Evolutionary conservation across 2,797 vertebrate genomes (phyloP).

Genomic region (Spinus olivaceus): DNA sequence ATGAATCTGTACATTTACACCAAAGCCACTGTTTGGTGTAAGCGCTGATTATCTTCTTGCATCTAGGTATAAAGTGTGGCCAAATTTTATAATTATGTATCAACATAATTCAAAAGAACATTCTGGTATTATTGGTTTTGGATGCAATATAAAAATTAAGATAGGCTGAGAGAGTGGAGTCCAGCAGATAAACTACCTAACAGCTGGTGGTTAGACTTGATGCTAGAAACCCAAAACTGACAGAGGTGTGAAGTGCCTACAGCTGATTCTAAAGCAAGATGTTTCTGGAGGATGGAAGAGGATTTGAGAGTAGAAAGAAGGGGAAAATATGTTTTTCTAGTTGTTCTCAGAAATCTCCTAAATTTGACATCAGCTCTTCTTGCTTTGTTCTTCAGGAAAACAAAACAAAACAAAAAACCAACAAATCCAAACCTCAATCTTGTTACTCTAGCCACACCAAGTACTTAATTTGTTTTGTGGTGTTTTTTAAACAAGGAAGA

Average conservation of each 20-base stretch:
- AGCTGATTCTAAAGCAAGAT: neutral
- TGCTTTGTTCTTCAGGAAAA: conserved; percentile 44
- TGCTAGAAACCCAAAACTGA: neutral
- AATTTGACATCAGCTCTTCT: conserved; percentile 31
- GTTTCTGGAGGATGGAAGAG: neutral
- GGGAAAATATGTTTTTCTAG: neutral
- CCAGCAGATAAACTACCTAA: neutral
- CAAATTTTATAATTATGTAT: neutral
- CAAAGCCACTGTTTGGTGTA: neutral
- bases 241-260: neutral
- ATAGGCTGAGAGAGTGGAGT: neutral
- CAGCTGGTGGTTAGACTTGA: neutral
- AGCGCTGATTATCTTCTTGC: neutral
- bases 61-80: neutral
- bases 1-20: neutral
- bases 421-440: neutral
- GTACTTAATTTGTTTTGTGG: neutral
- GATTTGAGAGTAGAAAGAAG: neutral
- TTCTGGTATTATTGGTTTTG: neutral
- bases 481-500: neutral
- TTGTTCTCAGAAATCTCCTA: conserved; percentile 6
- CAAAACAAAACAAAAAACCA: neutral
- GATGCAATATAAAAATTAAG: neutral
- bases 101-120: neutral
- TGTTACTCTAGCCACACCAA: neutral